These are phyloP conservation scores for Tuta absoluta DNA, from an alignment of 2,888 invertebrate genomes.

Conservation along the genomic window DNA sequence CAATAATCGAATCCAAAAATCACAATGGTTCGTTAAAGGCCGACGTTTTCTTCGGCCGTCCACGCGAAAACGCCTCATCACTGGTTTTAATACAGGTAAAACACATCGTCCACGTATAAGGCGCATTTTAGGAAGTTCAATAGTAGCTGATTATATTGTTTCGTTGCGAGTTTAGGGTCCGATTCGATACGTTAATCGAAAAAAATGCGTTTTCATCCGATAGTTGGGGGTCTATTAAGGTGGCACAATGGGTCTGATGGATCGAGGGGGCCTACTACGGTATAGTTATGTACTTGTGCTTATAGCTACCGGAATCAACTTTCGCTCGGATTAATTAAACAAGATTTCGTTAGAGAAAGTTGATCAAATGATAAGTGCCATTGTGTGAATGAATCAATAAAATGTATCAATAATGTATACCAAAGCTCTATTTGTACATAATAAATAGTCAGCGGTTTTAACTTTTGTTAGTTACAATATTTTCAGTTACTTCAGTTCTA, in stretches of 20 bases:
- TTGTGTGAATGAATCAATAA: conserved; percentile 42
- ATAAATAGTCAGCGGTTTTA: no score
- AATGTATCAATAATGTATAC: conserved; percentile 37
- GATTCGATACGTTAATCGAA: conserved; percentile 77
- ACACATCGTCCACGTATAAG: conserved; percentile 30
- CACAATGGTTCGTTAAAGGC: conserved; percentile 78
- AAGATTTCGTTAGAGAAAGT: conserved; percentile 35
- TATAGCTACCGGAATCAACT: conserved; percentile 36
- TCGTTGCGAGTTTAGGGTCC: conserved; percentile 64
- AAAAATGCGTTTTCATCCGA: conserved; percentile 73
- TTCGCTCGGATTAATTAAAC: conserved; percentile 60
- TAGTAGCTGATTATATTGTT: conserved; percentile 80
- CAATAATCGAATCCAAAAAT: conserved; percentile 74
- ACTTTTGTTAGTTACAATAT: no score
- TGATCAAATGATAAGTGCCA: conserved; percentile 35
- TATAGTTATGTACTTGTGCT: background rate
- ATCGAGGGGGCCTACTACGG: conserved; percentile 42
- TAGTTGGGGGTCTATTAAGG: conserved; percentile 64
- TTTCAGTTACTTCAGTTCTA: no score
- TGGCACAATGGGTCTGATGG: conserved; percentile 62
- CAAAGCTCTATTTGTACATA: background rate
- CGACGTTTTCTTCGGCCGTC: conserved; percentile 49
- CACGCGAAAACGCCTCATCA: conserved; percentile 68
- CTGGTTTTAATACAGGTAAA: conserved; percentile 73
- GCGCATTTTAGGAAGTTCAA: conserved; percentile 45